A percentile compares a stretch with the other conserved stretches of the same genome.
phyloP scores from a whole-genome alignment of 2,113 vertebrate species.

The Corynorhinus townsendii region DNA sequence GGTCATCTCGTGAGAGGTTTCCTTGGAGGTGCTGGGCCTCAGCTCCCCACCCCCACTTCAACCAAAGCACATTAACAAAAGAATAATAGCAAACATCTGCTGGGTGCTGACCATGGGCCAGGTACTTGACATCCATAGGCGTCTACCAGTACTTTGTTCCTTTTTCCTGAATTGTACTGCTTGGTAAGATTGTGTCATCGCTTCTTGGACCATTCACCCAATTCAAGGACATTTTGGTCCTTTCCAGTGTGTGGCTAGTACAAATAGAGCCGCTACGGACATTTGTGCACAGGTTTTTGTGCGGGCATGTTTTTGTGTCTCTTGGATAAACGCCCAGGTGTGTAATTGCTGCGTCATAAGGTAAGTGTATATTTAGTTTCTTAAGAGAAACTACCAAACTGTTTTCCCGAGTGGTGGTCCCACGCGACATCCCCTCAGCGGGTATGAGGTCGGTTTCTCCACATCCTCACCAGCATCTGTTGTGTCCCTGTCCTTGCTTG shows the following conservation, averaged over 20 bases:
- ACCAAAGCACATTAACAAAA: not conserved
- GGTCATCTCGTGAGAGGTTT: not conserved
- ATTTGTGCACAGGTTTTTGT: not conserved
- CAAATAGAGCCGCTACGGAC: not conserved
- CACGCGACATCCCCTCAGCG: not conserved
- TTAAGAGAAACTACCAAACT: not conserved
- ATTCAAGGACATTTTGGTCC: not conserved
- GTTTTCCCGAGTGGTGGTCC: not conserved
- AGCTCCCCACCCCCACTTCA: too few relatives aligned
- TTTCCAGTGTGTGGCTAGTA: not conserved
- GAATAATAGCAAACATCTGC: not conserved
- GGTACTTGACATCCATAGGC: not conserved
- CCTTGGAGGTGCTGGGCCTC: too few relatives aligned
- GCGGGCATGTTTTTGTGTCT: not conserved
- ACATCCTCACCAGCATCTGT: rapidly evolving
- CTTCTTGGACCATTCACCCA: too few relatives aligned
- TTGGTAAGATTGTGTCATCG: rapidly evolving
- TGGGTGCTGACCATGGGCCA: not conserved
- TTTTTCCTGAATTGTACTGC: not conserved
- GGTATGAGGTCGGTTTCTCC: not conserved
- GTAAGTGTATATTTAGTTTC: not conserved
- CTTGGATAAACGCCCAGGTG: not conserved
- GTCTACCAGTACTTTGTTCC: rapidly evolving
- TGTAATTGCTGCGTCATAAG: not conserved
- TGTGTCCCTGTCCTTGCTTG: not conserved